phyloP scores from a whole-genome alignment of 1,140 invertebrate species.

The Myzus persicae region DNA sequence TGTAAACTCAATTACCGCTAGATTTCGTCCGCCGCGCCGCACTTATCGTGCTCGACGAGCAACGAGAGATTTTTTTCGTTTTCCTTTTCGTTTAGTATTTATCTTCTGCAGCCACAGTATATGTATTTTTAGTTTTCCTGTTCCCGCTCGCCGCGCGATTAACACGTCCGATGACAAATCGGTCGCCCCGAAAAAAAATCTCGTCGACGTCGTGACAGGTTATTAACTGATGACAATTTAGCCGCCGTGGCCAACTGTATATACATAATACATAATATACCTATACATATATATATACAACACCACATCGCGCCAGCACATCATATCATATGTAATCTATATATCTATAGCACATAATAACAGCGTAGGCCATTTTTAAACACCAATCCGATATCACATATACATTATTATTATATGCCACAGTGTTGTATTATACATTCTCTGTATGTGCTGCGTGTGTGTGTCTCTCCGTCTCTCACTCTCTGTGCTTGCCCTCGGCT shows the following conservation, averaged over 20 bases:
- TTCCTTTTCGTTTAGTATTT: background rate
- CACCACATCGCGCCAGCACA: background rate
- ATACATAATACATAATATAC: background rate
- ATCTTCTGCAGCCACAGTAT: background rate
- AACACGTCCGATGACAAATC: conserved; percentile 51
- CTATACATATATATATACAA: background rate
- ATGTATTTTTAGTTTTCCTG: background rate
- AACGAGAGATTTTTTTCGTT: background rate
- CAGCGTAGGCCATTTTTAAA: conserved; percentile 48
- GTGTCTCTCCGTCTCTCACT: background rate
- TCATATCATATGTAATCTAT: background rate
- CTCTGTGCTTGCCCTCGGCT: background rate
- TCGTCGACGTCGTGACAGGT: conserved; percentile 41
- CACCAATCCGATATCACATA: conserved; percentile 26
- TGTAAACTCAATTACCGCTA: background rate
- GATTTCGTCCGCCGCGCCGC: background rate
- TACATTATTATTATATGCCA: conserved; percentile 1
- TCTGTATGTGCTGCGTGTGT: background rate
- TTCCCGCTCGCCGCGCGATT: background rate
- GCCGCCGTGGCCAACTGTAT: conserved; percentile 2
- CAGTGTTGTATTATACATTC: background rate
- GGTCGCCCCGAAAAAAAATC: conserved; percentile 24
- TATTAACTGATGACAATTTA: conserved; percentile 54
- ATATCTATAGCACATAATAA: background rate
- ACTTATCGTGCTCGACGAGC: background rate